Conservation (phyloP, 2,113 vertebrate species). For the Hippopotamus amphibius region DNA sequence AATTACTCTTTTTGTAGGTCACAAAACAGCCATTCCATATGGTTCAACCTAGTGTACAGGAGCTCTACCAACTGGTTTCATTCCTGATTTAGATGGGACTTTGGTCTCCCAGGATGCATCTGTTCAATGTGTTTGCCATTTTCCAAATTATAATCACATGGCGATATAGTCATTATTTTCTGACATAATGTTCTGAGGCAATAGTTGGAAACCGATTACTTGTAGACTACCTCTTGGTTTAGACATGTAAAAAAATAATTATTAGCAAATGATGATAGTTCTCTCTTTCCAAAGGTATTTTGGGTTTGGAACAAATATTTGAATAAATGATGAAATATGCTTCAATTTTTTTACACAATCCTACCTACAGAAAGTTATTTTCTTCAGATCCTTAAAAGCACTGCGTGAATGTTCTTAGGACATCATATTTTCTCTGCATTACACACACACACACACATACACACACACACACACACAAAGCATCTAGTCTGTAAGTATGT, state of each 20-base stretch:
- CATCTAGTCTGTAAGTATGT: background rate
- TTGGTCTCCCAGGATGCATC: background rate
- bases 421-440: background rate
- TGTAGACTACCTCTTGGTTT: conserved; percentile 27
- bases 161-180: background rate
- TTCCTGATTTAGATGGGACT: background rate
- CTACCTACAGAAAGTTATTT: background rate
- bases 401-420: background rate
- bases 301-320: conserved; percentile 39
- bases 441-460: background rate
- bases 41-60: background rate
- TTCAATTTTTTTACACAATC: background rate
- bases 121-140: background rate
- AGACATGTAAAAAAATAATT: conserved; percentile 57
- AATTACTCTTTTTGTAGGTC: background rate
- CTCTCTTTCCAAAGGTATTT: conserved; percentile 37
- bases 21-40: background rate
- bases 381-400: background rate
- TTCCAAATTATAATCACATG: conserved; percentile 19
- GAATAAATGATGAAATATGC: conserved; percentile 49
- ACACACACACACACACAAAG: background rate
- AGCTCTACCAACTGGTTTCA: background rate
- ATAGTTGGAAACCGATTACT: conserved; percentile 52
- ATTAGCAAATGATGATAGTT: conserved; percentile 59
- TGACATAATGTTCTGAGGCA: background rate